phyloP scores from a whole-genome alignment of 2,113 vertebrate species.

The Nyctereutes procyonoides region DNA sequence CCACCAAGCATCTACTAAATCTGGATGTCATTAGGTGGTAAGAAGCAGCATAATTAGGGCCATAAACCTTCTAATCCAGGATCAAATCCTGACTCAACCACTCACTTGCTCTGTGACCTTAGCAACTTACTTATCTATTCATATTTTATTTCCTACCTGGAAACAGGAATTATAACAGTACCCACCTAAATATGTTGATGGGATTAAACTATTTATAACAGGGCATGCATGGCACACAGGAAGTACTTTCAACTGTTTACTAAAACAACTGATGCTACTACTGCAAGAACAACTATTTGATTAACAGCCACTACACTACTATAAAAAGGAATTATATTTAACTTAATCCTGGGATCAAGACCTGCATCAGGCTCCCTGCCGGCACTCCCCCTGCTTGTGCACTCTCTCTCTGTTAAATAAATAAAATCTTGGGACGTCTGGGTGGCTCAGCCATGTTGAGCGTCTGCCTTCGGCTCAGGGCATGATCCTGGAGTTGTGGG shows the following conservation, averaged over 20 bases:
- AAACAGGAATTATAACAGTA: constrained; percentile 38
- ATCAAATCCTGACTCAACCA: constrained; percentile 9
- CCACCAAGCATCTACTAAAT: constrained; percentile 28
- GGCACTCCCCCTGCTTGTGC: too few species aligned
- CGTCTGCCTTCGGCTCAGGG: too few species aligned
- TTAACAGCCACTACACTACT: neutral
- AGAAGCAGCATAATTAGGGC: neutral
- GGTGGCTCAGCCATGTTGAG: too few species aligned
- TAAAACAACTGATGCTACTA: neutral
- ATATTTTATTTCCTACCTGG: constrained; percentile 38
- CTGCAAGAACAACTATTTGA: neutral
- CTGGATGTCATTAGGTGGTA: neutral
- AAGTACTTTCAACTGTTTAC: constrained; percentile 17
- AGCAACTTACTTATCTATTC: constrained; percentile 11
- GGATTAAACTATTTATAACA: constrained; percentile 45
- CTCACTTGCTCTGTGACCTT: constrained; percentile 16
- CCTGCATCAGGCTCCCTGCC: too few species aligned
- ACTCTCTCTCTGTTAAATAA: too few species aligned
- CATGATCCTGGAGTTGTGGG: too few species aligned
- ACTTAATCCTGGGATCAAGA: neutral
- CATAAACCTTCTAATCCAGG: neutral
- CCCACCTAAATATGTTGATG: neutral
- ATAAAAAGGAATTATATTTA: constrained; percentile 54
- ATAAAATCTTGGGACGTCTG: too few species aligned
- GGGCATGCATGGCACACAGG: neutral